Percentiles rank a stretch among this genome's conserved stretches.
Conservation (phyloP, 1,140 invertebrate species). For the Bombus balteatus region DNA sequence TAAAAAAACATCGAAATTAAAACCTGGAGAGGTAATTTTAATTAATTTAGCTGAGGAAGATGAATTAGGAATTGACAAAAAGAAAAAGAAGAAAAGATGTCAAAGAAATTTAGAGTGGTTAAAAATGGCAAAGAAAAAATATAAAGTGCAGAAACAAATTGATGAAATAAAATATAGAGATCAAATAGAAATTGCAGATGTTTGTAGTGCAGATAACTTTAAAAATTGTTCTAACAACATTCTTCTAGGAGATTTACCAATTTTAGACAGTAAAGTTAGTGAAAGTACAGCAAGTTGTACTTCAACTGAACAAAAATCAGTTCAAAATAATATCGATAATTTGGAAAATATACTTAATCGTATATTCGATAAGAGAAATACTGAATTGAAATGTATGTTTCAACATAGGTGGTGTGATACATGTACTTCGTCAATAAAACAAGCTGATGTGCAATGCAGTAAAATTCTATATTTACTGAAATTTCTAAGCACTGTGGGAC, state of each 20-base stretch:
- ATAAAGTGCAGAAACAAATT: conserved; percentile 38
- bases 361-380: conserved; percentile 34
- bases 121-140: conserved; percentile 55
- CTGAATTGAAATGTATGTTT: conserved; percentile 39
- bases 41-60: conserved; percentile 75
- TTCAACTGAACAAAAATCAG: conserved; percentile 23
- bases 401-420: conserved; percentile 38
- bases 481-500: conserved; percentile 30
- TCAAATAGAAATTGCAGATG: conserved; percentile 64
- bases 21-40: conserved; percentile 63
- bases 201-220: conserved; percentile 58
- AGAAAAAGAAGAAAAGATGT: conserved; percentile 51
- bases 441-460: conserved; percentile 36
- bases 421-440: conserved; percentile 21
- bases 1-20: conserved; percentile 51
- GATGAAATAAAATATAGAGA: conserved; percentile 55
- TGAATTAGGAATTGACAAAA: conserved; percentile 52
- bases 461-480: conserved; percentile 36
- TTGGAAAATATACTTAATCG: conserved; percentile 20
- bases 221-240: conserved; percentile 27
- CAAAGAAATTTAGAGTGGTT: conserved; percentile 64
- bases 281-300: conserved; percentile 44
- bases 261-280: conserved; percentile 56
- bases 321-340: conserved; percentile 40
- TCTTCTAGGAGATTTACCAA: conserved; percentile 23